Evolutionary conservation across 2,888 invertebrate species (phyloP), one percentile per base, ranked within the genome.

Genomic region (Temnothorax ravouxi): DNA sequence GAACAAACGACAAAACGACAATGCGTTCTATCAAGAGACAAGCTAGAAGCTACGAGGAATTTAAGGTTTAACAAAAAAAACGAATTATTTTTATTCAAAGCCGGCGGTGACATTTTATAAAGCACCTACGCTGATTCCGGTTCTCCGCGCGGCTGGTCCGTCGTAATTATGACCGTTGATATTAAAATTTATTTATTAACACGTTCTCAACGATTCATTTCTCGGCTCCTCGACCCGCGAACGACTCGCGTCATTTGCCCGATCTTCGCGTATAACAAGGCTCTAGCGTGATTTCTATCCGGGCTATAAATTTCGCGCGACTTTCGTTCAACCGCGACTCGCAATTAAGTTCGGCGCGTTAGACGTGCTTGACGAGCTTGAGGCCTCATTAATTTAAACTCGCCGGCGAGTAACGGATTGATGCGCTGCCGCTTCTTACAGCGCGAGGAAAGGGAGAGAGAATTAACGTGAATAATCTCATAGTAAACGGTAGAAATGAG

Each of bases 371-470:
- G 50, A 50, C 25, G 62, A 44, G 29, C 11, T 67, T n/a, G 54
- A 54, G 3, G 54, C n/a, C 59, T 56, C 59, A 50, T 74, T 82
- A 66, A 84, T 82, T 71, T 41, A 74, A 82, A 72, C 25, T 67
- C 66, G n/a, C 69, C n/a, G 52, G 25, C 50, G 34, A 56, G n/a
- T 47, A 71, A 80, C 44, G 44, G 21, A 61, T 61, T 41, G 54
- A 75, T 18, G 62, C 47, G 44, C 21, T 29, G 38, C 38, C 25
- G 61, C 13, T 50, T 67, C 41, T 50, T 52, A 38, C 15, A 4
- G n/a, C 29, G 34, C 18, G 34, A 18, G 34, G 41, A 59, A 50
- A 59, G 13, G 50, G 56, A 59, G 38, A 69, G 41, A 61, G 50
- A 38, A 56, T 67, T 59, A 50, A 59, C n/a, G 59, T 50, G 59